Base-by-base conservation (phyloP, 2,888 invertebrate genomes). In the Anarsia innoxiella region DNA sequence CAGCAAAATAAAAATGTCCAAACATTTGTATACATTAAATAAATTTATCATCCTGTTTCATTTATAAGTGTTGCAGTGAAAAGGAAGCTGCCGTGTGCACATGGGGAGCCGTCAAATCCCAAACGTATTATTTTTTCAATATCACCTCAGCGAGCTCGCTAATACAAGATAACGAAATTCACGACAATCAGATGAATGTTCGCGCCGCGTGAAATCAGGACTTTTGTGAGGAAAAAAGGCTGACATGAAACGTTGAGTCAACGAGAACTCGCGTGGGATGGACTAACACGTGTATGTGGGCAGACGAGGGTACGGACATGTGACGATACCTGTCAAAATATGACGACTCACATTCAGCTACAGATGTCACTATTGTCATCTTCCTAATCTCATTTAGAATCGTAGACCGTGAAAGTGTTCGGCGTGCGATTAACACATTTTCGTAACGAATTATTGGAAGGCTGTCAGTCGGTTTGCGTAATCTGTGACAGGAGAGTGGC, bases 1-100 rank as follows among this genome's bases (percentile, higher is more conserved):
- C 82, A 79, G 73, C 73, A 67, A 80, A 83, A 82, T 84, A 83
- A 83, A 84, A 83, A 82, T 83, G 83, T 84, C 83, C 78, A 84
- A 84, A 83, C 80, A 84, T 84, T 84, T 83, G 83, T 84, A 83
- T 82, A 80, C 82, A 80, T 83, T 78, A 80, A 79, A 83, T 74
- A 82, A 83, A 84, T 84, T 83, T 84, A 84, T 83, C 82, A 83
- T 83, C 71, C 68, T 69, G 69, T 74, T 74, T 72, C 76, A 68
- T 78, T 73, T 70, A 67, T 68, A 74, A 63, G 61, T 64, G 58
- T 53, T 63, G 60, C 64, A 71, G 68, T 68, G 69, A 78, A 78
- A 74, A 82, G 80, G 82, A 83, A 83, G 80, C 80, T 79, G 79
- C 76, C 68, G 64, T 39, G 71, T 67, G 61, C 83, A 82, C 75